Conservation (phyloP, 2,113 vertebrate genomes). For the Xerus inauris region DNA sequence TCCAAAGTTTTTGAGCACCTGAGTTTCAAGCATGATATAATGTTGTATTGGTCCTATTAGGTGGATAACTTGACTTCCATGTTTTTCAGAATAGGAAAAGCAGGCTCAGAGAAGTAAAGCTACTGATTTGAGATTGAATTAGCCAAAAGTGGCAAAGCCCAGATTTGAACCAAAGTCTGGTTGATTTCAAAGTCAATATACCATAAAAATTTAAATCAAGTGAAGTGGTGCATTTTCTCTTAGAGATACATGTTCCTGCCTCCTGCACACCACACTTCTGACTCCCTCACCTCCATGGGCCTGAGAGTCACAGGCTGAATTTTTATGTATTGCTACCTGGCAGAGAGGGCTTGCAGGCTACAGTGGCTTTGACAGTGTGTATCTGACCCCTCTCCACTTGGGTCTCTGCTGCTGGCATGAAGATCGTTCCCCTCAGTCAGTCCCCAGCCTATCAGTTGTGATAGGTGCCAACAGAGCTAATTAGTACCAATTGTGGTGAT, state of each 20-base stretch:
- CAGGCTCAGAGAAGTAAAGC: not conserved
- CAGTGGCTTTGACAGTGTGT: not conserved
- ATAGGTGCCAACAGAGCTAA: slow-evolving; percentile 61
- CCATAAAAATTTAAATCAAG: not conserved
- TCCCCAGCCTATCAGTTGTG: not conserved
- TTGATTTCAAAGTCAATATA: not conserved
- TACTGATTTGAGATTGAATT: not conserved
- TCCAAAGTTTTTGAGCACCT: not conserved
- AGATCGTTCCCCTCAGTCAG: not conserved
- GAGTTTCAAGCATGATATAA: not conserved
- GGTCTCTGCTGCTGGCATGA: not conserved
- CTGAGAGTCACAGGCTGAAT: not conserved
- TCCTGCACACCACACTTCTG: not conserved
- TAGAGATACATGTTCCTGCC: not conserved
- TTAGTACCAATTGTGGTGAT: slow-evolving; percentile 31
- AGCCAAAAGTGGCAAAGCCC: not conserved
- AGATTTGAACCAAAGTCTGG: not conserved
- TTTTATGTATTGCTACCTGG: not conserved
- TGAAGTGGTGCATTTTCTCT: not conserved
- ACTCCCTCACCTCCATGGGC: not conserved
- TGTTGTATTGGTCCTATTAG: not conserved
- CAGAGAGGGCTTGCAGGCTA: not conserved
- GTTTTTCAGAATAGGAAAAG: slow-evolving; percentile 38
- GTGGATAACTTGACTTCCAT: not conserved
- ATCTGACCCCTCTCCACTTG: not conserved